Percentiles rank a stretch among this genome's conserved stretches.
Conservation (phyloP, 2,797 vertebrate genomes). For the Picus viridis region DNA sequence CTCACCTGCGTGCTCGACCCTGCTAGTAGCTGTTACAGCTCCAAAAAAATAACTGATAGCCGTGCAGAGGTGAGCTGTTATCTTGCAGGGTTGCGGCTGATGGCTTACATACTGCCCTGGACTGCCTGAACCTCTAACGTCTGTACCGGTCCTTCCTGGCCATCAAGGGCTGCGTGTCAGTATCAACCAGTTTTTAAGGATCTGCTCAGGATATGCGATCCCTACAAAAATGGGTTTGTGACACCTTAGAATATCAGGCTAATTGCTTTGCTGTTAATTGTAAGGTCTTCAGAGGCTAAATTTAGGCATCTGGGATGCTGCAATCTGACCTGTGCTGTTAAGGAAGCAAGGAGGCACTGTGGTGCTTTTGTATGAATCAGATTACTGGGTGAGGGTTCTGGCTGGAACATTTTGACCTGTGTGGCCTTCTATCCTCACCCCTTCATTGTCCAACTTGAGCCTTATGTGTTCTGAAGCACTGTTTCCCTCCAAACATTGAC, state of each 20-base stretch:
- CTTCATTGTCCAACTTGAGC: background rate
- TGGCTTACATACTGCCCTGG: background rate
- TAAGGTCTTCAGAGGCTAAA: background rate
- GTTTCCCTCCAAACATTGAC: background rate
- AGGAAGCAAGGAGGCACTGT: background rate
- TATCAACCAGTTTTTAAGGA: background rate
- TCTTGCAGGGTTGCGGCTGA: background rate
- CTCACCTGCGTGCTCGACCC: background rate
- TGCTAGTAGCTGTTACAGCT: background rate
- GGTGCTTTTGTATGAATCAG: background rate
- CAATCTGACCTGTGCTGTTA: background rate
- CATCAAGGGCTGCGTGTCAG: rapidly evolving
- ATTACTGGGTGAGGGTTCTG: background rate
- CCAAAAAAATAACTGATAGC: background rate
- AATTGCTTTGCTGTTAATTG: background rate
- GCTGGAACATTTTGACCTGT: background rate
- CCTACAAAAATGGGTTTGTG: background rate
- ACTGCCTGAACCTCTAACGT: background rate
- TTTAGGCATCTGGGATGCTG: background rate
- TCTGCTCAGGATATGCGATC: background rate
- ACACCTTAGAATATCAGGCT: background rate
- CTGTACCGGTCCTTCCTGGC: background rate
- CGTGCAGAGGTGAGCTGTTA: background rate
- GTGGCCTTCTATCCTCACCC: background rate
- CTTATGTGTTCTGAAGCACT: rapidly evolving